A percentile compares a stretch with the other conserved stretches of the same genome.
Evolutionary conservation across 2,113 vertebrate species (phyloP).

Genomic region (Nothoprocta pentlandii): DNA sequence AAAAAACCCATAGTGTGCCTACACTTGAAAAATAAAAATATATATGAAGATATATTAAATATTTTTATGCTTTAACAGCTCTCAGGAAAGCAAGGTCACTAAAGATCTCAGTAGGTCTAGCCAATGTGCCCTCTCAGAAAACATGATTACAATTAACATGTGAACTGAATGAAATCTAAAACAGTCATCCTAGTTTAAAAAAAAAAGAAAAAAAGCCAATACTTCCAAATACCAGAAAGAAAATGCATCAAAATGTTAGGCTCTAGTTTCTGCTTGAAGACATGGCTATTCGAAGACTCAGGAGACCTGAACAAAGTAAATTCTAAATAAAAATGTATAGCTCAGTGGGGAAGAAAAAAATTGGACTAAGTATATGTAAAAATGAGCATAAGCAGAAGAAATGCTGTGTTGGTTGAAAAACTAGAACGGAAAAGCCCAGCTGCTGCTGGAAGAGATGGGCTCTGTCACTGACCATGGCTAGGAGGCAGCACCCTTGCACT

Average conservation of each 20-base stretch:
- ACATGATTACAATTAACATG: neutral
- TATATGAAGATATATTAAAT: neutral
- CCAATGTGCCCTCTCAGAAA: neutral
- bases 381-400: neutral
- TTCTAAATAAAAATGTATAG: neutral
- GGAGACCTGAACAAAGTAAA: neutral
- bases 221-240: neutral
- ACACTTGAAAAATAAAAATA: neutral
- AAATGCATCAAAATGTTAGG: neutral
- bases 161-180: neutral
- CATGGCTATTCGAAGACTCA: neutral
- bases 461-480: neutral
- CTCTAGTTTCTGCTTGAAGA: neutral
- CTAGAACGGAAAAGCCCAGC: neutral
- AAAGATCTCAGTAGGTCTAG: neutral
- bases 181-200: neutral
- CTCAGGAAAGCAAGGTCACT: neutral
- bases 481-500: neutral
- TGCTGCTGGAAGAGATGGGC: neutral
- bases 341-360: neutral
- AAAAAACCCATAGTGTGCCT: neutral
- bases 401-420: neutral
- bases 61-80: neutral
- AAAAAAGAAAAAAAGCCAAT: neutral
- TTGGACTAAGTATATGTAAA: neutral